phyloP scores from a whole-genome alignment of 2,888 invertebrate genomes.

The Synergus laeviventris region DNA sequence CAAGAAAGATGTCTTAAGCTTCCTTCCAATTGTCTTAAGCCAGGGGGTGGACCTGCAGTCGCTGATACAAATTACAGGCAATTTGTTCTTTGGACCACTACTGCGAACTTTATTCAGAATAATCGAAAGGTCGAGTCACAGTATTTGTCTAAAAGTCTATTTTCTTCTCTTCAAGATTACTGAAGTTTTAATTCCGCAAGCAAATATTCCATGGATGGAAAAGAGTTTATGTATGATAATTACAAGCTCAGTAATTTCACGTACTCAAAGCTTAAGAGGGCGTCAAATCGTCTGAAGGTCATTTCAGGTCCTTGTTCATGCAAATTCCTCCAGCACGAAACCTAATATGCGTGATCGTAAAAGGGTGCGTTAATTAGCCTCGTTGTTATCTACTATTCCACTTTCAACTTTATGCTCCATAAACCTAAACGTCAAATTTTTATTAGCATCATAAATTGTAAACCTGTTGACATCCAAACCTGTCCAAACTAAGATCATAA shows the following conservation, averaged over 20 bases:
- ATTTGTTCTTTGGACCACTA: constrained; percentile 53
- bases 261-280: background rate
- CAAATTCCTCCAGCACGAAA: constrained; percentile 46
- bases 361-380: constrained; percentile 41
- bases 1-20: constrained; percentile 39
- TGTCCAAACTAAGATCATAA: too few species aligned
- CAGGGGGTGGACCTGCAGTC: constrained; percentile 44
- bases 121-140: background rate
- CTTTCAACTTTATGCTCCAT: constrained; percentile 53
- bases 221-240: too few species aligned
- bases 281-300: constrained; percentile 33
- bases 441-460: background rate
- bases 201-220: too few species aligned
- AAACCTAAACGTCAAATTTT: constrained; percentile 51
- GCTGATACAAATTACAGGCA: constrained; percentile 61
- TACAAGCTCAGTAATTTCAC: background rate
- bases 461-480: background rate
- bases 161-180: background rate
- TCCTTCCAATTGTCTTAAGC: constrained; percentile 58
- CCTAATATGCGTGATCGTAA: constrained; percentile 34
- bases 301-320: constrained; percentile 45
- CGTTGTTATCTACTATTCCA: constrained; percentile 22
- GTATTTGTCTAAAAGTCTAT: constrained; percentile 1
- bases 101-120: constrained; percentile 38
- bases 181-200: background rate